Base-by-base conservation (phyloP, 1,140 invertebrate genomes). In the Dinothrombium tinctorium region DNA sequence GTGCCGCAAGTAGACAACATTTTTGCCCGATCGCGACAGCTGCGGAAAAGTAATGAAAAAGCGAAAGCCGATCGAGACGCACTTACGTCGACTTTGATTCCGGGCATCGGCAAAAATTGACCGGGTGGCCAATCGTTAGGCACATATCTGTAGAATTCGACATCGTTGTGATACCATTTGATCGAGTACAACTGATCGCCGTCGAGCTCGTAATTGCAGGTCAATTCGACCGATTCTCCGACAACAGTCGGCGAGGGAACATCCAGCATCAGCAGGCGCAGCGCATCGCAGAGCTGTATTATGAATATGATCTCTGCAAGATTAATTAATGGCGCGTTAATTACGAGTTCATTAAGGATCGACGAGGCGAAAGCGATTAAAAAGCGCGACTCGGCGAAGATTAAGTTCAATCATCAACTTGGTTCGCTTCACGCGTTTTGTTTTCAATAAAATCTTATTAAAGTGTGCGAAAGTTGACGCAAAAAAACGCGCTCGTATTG, bases 121-220 rank as follows among this genome's bases (percentile, higher is more conserved):
- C 26, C 35, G 25, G 24, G 35, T 35, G 45, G 45, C 20, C 26
- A 46, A 40, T 46, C 45, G 20, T 47, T 47, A 20, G 48, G 48
- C 29, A 49, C 48, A 28, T 47, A 49, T 19, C 48, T 45, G 31
- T 49, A 51, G 29, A 47, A 51, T 28, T 78, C 55, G n/a, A 51
- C 40, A 4, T 44, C 40, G 14, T 51, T 49, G 47, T 56, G 55
- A 45, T 59, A 59, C 56, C 56, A 59, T 49, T 59, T 59, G 31
- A 59, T 51, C 11, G 47, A 49, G 26, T 49, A 49, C 1, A 49
- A 29, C 14, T 42, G 38, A 11, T 49, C 49, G 20, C 25, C 32
- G 25, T 49, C 43, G 22, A 49, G 37, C n/a, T 51, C 47, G 29
- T 49, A 49, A 14, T 33, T 41, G 33, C 49, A 51, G 14, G 41